Percentiles rank a stretch among this genome's conserved stretches.
Evolutionary conservation across 2,888 invertebrate species (phyloP).

Genomic region (Ectobius pallidus): DNA sequence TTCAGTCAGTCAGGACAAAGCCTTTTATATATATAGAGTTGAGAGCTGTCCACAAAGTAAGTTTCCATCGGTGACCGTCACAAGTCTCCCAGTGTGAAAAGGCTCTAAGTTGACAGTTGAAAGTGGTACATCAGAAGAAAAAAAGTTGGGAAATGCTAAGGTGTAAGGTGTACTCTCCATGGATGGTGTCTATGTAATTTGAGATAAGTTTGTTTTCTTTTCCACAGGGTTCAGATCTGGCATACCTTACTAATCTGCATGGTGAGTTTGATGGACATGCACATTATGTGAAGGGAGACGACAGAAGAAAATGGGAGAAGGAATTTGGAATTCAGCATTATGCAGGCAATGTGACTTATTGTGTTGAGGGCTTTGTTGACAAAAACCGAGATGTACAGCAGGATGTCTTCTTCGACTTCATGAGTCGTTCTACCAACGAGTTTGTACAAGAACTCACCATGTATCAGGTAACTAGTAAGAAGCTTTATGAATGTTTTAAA

Average conservation of each 20-base stretch:
- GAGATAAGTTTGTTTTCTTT: background rate
- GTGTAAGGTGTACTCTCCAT: no score
- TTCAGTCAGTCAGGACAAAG: no score
- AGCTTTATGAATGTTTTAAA: no score
- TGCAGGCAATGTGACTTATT: slow-evolving; percentile 86
- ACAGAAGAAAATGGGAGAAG: slow-evolving; percentile 86
- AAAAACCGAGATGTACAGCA: slow-evolving; percentile 93
- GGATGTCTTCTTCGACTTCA: slow-evolving; percentile 89
- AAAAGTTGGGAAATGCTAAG: no score
- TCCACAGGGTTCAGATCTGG: slow-evolving; percentile 85
- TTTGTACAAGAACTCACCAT: slow-evolving; percentile 80
- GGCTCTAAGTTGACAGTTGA: no score
- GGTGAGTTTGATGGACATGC: slow-evolving; percentile 84
- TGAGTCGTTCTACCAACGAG: slow-evolving; percentile 81
- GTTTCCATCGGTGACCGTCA: no score
- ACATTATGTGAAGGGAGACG: slow-evolving; percentile 82
- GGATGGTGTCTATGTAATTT: no score
- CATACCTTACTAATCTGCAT: slow-evolving; percentile 87
- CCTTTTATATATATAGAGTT: no score
- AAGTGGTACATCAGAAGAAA: no score
- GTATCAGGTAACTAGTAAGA: slow-evolving; percentile 68
- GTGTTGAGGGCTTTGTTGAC: slow-evolving; percentile 83
- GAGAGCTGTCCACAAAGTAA: no score
- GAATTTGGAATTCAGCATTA: slow-evolving; percentile 91
- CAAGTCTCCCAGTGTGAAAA: no score